Evolutionary conservation across 1,140 invertebrate species (phyloP).

Genomic region (Drosophila ambigua): DNA sequence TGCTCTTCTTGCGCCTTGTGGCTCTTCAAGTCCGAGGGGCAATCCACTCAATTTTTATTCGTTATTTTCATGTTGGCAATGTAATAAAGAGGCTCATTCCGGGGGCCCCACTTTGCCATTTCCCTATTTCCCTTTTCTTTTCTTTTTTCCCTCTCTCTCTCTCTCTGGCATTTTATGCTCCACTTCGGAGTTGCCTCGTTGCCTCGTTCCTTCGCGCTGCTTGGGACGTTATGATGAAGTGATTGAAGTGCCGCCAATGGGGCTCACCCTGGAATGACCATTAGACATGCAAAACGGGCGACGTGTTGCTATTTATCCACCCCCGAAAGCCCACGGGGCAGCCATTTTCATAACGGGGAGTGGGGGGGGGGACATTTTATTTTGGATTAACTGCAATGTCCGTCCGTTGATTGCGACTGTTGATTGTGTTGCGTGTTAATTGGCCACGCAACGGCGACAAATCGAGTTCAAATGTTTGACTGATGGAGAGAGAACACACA

Average conservation of each 20-base stretch:
- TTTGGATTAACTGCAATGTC: slow-evolving; percentile 8
- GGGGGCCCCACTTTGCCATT: slow-evolving; percentile 8
- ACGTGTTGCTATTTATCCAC: slow-evolving; percentile 71
- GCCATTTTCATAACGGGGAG: slow-evolving; percentile 29
- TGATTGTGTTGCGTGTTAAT: slow-evolving; percentile 75
- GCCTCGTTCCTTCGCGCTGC: too few relatives aligned
- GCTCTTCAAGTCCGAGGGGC: slow-evolving; percentile 24
- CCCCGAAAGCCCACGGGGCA: not conserved
- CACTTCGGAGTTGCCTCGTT: not conserved
- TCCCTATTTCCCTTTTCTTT: slow-evolving; percentile 3
- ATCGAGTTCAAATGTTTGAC: slow-evolving; percentile 55
- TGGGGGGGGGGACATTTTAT: slow-evolving; percentile 6
- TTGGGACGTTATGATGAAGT: slow-evolving; percentile 69
- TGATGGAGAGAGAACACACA: not conserved
- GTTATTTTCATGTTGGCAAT: slow-evolving; percentile 64
- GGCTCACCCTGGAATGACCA: slow-evolving; percentile 60
- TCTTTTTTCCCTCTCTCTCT: slow-evolving; percentile 17
- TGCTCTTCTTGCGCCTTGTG: not conserved
- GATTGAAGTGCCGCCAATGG: slow-evolving; percentile 62
- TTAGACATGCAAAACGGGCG: slow-evolving; percentile 65
- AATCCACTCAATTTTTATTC: slow-evolving; percentile 77
- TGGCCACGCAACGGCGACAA: slow-evolving; percentile 77
- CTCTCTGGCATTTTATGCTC: slow-evolving; percentile 4
- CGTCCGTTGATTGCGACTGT: slow-evolving; percentile 17
- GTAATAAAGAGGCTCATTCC: slow-evolving; percentile 49